Conservation (phyloP, 2,797 vertebrate species). For the Argentina silus region DNA sequence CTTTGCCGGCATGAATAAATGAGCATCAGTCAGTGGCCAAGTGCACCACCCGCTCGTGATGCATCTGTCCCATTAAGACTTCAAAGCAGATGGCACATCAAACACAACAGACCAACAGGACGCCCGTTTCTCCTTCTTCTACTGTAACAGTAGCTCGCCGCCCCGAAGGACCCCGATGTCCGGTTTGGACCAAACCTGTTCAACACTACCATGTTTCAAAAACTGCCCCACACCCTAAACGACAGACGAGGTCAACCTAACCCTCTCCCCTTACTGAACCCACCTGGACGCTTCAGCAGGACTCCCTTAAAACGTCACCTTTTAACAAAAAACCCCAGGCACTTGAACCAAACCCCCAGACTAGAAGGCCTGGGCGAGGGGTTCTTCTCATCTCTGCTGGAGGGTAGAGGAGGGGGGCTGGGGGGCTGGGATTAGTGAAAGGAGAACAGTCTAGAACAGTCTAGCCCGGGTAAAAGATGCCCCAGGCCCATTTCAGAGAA, state of each 20-base stretch:
- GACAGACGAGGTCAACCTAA: no score
- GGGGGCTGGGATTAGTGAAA: conserved; percentile 47
- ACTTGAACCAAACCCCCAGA: conserved; percentile 38
- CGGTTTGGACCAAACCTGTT: conserved; percentile 44
- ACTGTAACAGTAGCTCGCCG: no score
- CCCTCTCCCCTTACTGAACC: no score
- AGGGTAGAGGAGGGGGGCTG: conserved; percentile 72
- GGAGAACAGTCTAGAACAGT: conserved; percentile 34
- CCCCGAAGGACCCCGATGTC: conserved; percentile 54
- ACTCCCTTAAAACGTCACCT: no score
- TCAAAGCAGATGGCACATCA: conserved; percentile 69
- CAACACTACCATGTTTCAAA: conserved; percentile 41
- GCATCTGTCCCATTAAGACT: conserved; percentile 66
- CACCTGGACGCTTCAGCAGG: no score
- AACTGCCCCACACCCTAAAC: not conserved
- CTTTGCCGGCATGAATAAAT: conserved; percentile 8
- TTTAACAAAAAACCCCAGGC: no score
- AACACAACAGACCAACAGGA: conserved; percentile 37
- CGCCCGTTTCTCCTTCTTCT: conserved; percentile 16
- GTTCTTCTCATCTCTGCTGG: conserved; percentile 68
- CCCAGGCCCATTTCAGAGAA: conserved; percentile 33
- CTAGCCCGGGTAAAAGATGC: conserved; percentile 43
- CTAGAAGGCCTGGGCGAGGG: conserved; percentile 54
- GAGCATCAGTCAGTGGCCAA: conserved; percentile 46
- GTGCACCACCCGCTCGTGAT: conserved; percentile 48